Conservation (phyloP, 2,113 vertebrate genomes). For the Siniperca chuatsi region DNA sequence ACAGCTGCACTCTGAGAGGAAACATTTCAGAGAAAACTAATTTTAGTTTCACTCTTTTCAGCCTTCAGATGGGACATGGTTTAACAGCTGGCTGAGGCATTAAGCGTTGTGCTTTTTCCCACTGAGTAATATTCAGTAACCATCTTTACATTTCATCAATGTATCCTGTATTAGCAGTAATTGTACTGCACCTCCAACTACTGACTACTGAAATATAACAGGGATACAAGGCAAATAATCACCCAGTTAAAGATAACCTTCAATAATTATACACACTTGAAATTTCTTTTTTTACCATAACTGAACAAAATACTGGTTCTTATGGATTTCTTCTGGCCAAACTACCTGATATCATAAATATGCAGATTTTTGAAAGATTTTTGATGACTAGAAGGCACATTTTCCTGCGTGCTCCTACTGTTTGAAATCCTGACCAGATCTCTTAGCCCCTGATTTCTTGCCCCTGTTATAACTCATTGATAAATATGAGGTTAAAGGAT, state of each 20-base stretch:
- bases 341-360: conserved; percentile 6
- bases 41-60: conserved; percentile 24
- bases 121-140: no score
- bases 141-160: no score
- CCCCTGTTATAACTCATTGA: background rate
- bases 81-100: background rate
- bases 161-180: no score
- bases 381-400: background rate
- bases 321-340: background rate
- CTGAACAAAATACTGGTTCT: background rate
- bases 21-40: background rate
- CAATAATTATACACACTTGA: background rate
- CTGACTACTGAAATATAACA: conserved; percentile 1
- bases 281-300: background rate
- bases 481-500: conserved; percentile 39
- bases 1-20: background rate
- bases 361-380: background rate
- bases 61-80: no score
- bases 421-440: conserved; percentile 6
- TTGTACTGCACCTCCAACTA: background rate
- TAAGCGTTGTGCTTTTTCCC: no score
- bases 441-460: background rate
- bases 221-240: background rate
- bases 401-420: background rate
- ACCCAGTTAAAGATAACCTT: background rate